Base-by-base conservation (phyloP, 2,797 vertebrate genomes). In the Glyptemys insculpta region DNA sequence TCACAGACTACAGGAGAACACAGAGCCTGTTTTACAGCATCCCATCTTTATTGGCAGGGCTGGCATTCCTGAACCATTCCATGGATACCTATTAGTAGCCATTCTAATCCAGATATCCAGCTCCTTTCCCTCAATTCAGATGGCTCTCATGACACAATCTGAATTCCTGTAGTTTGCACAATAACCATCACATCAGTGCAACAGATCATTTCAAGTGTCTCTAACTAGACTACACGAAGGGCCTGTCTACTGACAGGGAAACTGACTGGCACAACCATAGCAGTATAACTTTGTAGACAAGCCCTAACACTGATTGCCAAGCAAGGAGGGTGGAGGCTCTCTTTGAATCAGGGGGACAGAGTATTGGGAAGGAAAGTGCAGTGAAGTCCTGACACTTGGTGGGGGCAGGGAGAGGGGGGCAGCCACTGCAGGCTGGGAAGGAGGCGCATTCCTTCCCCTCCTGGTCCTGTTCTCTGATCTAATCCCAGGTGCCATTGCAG, bases 11-110 rank as follows among this genome's bases (percentile, higher is more conserved):
- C 8, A 41, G 81, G 91, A 72, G 81, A 92, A 25, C 86, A 34
- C 81, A 31, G 18, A 85, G 52, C 78, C 3, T 11, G 37, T 21
- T 90, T 52, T 53, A 0, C 2, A n/a, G 56, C 96, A 91, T 86
- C 50, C 4, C 88, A n/a, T 52, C 65, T 81, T 84, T 54, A 62
- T 25, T 5, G 6, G 34, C 18, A 65, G 79, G 91, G 54, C 90
- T 25, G 87, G 37, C 89, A 16, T 57, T 91, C 89, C 91, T 83
- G 92, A 88, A 83, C 21, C 91, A 37, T 62, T 90, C 93, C 83
- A 52, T 0, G 0, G 89, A 29, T 18, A 50, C 72, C 23, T 4
- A 1, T 0, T 54, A 34, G 6, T 52, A 34, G 5, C 9, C 74
- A 74, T 88, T 85, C 85, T 87, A 93, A 12, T 34, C 31, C 87